Percentiles rank a stretch among this genome's conserved stretches.
These are phyloP conservation scores for Dimorphilus gyrociliatus DNA, from an alignment of 2,888 invertebrate genomes.

Conservation along the genomic window DNA sequence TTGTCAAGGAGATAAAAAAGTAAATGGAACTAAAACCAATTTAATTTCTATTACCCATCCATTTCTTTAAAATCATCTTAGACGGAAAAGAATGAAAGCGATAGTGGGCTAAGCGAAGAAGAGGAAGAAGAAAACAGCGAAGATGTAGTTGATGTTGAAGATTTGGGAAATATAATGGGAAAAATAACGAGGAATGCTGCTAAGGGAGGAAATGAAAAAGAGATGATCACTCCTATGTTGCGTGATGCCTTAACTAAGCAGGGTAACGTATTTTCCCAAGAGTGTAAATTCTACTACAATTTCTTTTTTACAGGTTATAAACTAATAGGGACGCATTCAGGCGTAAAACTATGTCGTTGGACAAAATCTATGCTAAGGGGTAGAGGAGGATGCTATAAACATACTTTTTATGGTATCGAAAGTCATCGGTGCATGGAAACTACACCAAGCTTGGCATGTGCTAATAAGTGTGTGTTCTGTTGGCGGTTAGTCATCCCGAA, in stretches of 20 bases:
- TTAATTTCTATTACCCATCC: too few species aligned
- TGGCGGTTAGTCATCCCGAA: constrained; percentile 38
- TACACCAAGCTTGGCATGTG: constrained; percentile 46
- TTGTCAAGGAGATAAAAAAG: too few species aligned
- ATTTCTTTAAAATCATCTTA: too few species aligned
- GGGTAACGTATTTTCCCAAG: too few species aligned
- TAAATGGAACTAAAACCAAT: too few species aligned
- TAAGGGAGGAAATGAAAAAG: constrained; percentile 20
- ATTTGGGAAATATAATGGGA: constrained; percentile 35
- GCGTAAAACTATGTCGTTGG: constrained; percentile 47
- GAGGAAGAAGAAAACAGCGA: too few species aligned
- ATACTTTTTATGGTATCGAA: constrained; percentile 47
- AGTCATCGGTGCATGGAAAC: constrained; percentile 47
- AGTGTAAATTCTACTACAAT: too few species aligned
- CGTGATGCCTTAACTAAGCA: constrained; percentile 43
- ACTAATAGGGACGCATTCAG: constrained; percentile 45
- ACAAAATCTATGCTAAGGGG: constrained; percentile 44
- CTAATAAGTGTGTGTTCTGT: constrained; percentile 48
- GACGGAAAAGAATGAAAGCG: too few species aligned
- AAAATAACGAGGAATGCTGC: constrained; percentile 17
- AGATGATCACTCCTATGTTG: constrained; percentile 44
- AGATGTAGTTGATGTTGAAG: constrained; percentile 41
- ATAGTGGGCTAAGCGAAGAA: too few species aligned
- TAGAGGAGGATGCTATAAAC: constrained; percentile 47
- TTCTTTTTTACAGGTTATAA: too few species aligned